These are phyloP conservation scores for Chiloscyllium plagiosum DNA, from an alignment of 2,113 vertebrate genomes.

Conservation along the genomic window DNA sequence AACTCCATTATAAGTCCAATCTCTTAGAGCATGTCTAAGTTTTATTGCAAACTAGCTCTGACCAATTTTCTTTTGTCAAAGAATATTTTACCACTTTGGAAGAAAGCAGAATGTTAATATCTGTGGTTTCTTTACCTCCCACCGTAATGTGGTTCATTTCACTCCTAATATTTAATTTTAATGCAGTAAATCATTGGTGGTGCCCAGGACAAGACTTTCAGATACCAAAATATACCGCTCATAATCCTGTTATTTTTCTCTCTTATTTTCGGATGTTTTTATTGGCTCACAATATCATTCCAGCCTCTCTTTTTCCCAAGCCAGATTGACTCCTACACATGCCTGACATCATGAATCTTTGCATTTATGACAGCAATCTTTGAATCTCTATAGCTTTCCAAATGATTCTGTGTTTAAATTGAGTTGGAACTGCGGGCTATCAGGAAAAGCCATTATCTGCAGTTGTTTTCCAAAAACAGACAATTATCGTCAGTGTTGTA, in stretches of 20 bases:
- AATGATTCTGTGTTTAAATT: constrained; percentile 3
- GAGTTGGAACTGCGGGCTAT: background rate
- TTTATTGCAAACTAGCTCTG: background rate
- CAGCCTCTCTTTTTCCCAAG: constrained; percentile 35
- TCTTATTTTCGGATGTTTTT: constrained; percentile 38
- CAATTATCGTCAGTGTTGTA: background rate
- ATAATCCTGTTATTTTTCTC: constrained; percentile 14
- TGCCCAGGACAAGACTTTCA: background rate
- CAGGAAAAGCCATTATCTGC: constrained; percentile 14
- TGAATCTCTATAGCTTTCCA: background rate
- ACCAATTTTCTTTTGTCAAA: background rate
- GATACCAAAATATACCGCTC: constrained; percentile 2
- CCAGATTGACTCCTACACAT: constrained; percentile 35
- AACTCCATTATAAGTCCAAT: background rate
- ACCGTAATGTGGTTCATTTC: background rate
- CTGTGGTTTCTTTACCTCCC: background rate
- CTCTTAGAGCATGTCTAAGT: background rate
- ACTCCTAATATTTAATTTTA: background rate
- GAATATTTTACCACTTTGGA: background rate
- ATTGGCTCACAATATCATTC: background rate
- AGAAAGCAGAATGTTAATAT: background rate
- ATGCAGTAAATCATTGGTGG: background rate
- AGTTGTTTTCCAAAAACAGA: background rate
- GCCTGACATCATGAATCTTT: constrained; percentile 29
- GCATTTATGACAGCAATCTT: constrained; percentile 22